phyloP scores from a whole-genome alignment of 2,113 vertebrate genomes.

The Heterochromis multidens region DNA sequence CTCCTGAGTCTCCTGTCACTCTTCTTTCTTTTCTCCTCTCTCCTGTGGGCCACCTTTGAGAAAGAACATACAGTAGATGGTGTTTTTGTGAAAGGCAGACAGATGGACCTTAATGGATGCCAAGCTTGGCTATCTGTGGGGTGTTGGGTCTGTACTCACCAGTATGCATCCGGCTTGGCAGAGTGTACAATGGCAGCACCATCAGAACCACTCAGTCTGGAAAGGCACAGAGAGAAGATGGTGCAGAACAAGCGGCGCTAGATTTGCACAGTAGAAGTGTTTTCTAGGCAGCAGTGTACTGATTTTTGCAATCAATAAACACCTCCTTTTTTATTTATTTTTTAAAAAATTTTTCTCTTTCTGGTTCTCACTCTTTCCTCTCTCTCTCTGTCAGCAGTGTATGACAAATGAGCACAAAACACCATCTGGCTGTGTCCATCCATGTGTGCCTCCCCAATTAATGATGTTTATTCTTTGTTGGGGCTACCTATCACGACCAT shows the following conservation, averaged over 20 bases:
- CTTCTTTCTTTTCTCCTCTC: not conserved
- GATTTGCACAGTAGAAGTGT: constrained; percentile 45
- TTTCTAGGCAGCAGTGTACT: constrained; percentile 31
- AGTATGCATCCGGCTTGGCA: constrained; percentile 62
- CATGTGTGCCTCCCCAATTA: constrained; percentile 70
- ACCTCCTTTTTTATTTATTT: constrained; percentile 26
- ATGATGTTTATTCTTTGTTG: constrained; percentile 69
- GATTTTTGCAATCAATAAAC: constrained; percentile 63
- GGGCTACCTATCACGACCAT: constrained; percentile 54
- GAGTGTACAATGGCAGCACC: constrained; percentile 22
- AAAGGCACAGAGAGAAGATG: constrained; percentile 20
- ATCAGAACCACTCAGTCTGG: constrained; percentile 36
- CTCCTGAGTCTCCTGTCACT: not conserved
- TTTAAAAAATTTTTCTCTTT: constrained; percentile 33
- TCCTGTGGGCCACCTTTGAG: constrained; percentile 13
- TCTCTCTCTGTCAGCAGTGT: constrained; percentile 59
- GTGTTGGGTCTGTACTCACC: constrained; percentile 62
- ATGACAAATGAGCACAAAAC: constrained; percentile 78
- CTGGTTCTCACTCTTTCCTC: constrained; percentile 11
- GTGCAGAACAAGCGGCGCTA: constrained; percentile 20
- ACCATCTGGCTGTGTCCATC: constrained; percentile 75
- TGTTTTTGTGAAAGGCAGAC: constrained; percentile 61
- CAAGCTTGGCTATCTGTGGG: constrained; percentile 66
- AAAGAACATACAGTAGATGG: constrained; percentile 37
- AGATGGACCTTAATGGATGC: constrained; percentile 72